These are phyloP conservation scores for Drosophila parthenogenetica DNA, from an alignment of 2,888 invertebrate genomes.

Conservation along the genomic window DNA sequence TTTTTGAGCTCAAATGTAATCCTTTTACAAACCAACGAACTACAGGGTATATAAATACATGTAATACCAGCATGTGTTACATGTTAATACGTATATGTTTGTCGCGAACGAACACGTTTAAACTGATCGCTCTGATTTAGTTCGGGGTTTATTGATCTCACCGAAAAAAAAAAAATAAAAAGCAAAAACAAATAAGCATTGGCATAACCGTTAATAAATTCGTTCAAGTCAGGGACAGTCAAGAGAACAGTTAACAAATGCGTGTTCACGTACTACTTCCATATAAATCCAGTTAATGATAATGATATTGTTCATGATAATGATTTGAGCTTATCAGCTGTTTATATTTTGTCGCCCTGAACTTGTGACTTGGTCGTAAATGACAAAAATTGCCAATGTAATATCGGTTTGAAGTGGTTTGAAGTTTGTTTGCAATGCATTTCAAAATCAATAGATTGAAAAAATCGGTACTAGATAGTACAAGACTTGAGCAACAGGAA, in stretches of 20 bases:
- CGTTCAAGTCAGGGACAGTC: constrained; percentile 16
- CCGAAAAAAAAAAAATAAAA: background rate
- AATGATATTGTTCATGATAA: constrained; percentile 14
- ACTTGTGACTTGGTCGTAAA: constrained; percentile 21
- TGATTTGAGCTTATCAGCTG: constrained; percentile 28
- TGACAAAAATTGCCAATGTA: constrained; percentile 5
- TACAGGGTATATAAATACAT: constrained; percentile 6
- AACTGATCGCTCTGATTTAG: constrained; percentile 12
- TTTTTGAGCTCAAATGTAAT: too few species aligned
- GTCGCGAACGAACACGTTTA: constrained; percentile 14
- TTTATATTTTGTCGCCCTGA: constrained; percentile 12
- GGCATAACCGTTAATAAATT: constrained; percentile 13
- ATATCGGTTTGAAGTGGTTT: background rate
- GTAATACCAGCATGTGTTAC: background rate
- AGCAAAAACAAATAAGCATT: constrained; percentile 6
- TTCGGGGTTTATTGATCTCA: constrained; percentile 35
- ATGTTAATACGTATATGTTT: background rate
- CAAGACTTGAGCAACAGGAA: background rate
- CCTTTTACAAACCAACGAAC: background rate
- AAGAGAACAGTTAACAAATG: background rate
- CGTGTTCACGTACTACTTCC: constrained; percentile 10
- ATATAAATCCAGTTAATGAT: background rate
- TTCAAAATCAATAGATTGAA: background rate
- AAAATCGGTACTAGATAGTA: background rate
- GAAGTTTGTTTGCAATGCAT: constrained; percentile 5